Conservation (phyloP, 2,797 vertebrate species). For the Psittacula echo region DNA sequence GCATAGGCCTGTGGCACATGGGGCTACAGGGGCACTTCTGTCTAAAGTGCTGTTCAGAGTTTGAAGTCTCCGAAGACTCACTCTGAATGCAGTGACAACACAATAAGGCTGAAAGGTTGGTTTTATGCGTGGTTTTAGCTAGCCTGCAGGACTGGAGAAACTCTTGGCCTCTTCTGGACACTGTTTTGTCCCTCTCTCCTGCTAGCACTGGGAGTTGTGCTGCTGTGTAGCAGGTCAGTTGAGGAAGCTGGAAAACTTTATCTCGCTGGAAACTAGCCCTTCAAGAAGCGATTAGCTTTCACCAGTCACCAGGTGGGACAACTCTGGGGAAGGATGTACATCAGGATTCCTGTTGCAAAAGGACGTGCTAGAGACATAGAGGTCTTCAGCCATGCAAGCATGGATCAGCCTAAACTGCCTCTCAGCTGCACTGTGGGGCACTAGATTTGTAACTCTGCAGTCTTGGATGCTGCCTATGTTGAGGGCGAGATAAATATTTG, state of each 20-base stretch:
- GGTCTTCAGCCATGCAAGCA: not conserved
- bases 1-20: not conserved
- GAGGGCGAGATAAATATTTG: not conserved
- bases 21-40: not conserved
- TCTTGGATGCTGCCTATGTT: not conserved
- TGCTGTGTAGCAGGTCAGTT: not conserved
- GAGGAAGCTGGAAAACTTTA: not conserved
- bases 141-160: not conserved
- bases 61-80: not conserved
- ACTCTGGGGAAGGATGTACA: not conserved
- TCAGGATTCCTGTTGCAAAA: not conserved
- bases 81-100: not conserved
- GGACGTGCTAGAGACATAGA: not conserved
- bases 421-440: rapidly evolving
- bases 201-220: not conserved
- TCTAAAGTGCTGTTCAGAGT: not conserved
- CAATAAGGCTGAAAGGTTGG: not conserved
- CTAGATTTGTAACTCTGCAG: not conserved
- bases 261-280: not conserved
- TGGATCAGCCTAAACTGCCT: rapidly evolving
- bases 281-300: not conserved
- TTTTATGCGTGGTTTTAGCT: not conserved
- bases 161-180: not conserved
- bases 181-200: not conserved
- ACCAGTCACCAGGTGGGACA: not conserved